A percentile compares a stretch with the other conserved stretches of the same genome.
phyloP scores from a whole-genome alignment of 2,113 vertebrate species.

The Trichechus manatus region DNA sequence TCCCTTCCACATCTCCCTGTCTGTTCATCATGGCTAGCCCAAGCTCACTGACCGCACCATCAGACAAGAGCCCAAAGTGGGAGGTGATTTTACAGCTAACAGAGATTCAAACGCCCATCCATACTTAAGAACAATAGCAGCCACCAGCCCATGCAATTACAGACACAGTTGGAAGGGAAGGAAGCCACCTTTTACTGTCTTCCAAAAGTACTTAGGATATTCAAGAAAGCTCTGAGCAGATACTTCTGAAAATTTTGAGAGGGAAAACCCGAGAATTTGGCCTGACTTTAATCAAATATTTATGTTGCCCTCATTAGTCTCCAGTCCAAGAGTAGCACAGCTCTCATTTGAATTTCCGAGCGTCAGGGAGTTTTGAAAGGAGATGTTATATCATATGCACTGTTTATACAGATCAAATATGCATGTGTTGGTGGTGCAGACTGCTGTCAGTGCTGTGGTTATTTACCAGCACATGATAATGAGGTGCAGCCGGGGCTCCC shows the following conservation, averaged over 20 bases:
- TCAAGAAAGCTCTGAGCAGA: conserved; percentile 59
- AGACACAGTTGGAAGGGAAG: conserved; percentile 62
- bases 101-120: background rate
- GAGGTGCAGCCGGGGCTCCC: conserved; percentile 67
- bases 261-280: conserved; percentile 73
- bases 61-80: background rate
- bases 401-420: conserved; percentile 81
- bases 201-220: conserved; percentile 57
- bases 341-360: conserved; percentile 82
- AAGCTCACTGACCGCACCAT: background rate
- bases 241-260: conserved; percentile 68
- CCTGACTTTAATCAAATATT: conserved; percentile 84
- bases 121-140: background rate
- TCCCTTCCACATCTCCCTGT: background rate
- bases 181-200: conserved; percentile 41
- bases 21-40: background rate
- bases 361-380: conserved; percentile 77
- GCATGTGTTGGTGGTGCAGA: conserved; percentile 83
- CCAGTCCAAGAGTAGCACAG: conserved; percentile 68
- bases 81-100: background rate
- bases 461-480: conserved; percentile 81
- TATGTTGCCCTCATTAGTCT: conserved; percentile 77
- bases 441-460: conserved; percentile 77
- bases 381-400: conserved; percentile 61
- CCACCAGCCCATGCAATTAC: rapidly evolving